Conservation (phyloP, 2,888 invertebrate genomes). For the Phania funesta region DNA sequence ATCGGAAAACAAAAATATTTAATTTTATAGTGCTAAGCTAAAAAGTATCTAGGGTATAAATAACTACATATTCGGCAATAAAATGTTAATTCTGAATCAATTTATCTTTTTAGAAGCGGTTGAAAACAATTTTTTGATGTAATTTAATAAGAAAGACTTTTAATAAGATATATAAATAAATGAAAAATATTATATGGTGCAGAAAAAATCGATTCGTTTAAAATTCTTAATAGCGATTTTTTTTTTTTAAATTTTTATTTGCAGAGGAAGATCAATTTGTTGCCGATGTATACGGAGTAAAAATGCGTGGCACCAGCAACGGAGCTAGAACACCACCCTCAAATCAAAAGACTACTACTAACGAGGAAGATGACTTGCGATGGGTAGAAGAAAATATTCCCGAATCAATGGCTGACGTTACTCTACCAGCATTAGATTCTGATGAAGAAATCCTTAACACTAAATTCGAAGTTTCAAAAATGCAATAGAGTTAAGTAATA, state of each 20-base stretch:
- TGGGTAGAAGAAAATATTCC: slow-evolving; percentile 98
- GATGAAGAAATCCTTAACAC: slow-evolving; percentile 92
- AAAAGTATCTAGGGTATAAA: no score
- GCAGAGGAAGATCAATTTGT: slow-evolving; percentile 91
- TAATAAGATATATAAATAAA: no score
- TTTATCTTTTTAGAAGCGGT: no score
- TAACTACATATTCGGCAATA: no score
- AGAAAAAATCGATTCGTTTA: background rate
- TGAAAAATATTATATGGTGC: no score
- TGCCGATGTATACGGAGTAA: slow-evolving; percentile 92
- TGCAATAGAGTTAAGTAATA: slow-evolving; percentile 84
- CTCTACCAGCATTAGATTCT: slow-evolving; percentile 86
- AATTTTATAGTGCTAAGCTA: no score
- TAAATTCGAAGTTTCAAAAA: slow-evolving; percentile 93
- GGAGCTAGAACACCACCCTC: slow-evolving; percentile 79
- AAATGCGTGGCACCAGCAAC: slow-evolving; percentile 84
- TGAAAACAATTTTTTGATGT: no score
- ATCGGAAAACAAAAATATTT: no score
- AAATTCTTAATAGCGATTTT: background rate
- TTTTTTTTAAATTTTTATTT: slow-evolving; percentile 75
- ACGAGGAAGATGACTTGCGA: slow-evolving; percentile 88
- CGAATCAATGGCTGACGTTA: slow-evolving; percentile 86
- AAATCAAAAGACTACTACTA: slow-evolving; percentile 78
- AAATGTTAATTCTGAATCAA: no score
- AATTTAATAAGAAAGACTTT: no score